Evolutionary conservation across 1,140 invertebrate genomes (phyloP).

Genomic region (Euborellia annulipes): DNA sequence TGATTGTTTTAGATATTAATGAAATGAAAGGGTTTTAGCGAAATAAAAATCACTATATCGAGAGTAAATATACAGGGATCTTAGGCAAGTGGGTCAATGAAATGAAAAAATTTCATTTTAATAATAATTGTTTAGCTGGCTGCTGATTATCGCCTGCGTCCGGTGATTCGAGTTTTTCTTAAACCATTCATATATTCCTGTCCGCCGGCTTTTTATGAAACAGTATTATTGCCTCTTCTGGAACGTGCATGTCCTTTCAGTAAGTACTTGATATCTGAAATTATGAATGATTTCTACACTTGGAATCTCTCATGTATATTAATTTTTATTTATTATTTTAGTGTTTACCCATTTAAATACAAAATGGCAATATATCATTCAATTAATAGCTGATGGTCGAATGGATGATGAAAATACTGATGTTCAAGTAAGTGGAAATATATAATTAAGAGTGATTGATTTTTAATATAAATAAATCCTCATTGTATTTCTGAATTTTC

Average conservation of each 20-base stretch:
- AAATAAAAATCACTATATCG: no score
- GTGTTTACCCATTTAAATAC: conserved; percentile 56
- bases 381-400: conserved; percentile 52
- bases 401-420: conserved; percentile 63
- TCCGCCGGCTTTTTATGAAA: conserved; percentile 55
- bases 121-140: conserved; percentile 32
- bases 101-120: background rate
- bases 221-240: conserved; percentile 60
- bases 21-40: no score
- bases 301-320: no score
- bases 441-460: no score
- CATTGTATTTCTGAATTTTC: conserved; percentile 4
- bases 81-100: no score
- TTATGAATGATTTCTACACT: no score
- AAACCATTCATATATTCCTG: conserved; percentile 74
- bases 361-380: conserved; percentile 63
- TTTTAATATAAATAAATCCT: no score
- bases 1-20: no score
- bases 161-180: conserved; percentile 67
- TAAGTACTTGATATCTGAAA: no score
- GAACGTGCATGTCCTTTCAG: conserved; percentile 59
- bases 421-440: conserved; percentile 35
- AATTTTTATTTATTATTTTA: conserved; percentile 22
- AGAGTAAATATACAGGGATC: no score
- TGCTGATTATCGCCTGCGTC: conserved; percentile 70